Conservation (phyloP, 2,888 invertebrate species). For the Ethmia dodecea region DNA sequence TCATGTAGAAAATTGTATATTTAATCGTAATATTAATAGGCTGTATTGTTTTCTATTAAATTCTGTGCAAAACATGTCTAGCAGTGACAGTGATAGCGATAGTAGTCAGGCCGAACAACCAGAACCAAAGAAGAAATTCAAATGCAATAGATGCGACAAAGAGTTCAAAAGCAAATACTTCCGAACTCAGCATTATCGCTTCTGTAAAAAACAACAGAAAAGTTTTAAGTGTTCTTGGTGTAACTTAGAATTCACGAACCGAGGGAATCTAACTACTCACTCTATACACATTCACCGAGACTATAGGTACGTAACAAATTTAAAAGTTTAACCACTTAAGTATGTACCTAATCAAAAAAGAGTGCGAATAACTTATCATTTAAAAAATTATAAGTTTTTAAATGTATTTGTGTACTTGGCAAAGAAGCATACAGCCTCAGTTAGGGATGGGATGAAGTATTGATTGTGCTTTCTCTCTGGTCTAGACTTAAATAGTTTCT, state of each 20-base stretch:
- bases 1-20: no score
- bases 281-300: conserved; percentile 25
- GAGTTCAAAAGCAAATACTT: no score
- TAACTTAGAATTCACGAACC: conserved; percentile 26
- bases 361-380: not conserved
- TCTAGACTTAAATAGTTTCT: not conserved
- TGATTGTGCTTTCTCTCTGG: no score
- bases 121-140: no score
- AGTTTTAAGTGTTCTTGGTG: conserved; percentile 28
- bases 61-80: no score
- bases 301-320: conserved; percentile 16
- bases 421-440: not conserved
- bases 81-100: no score
- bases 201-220: no score
- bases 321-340: not conserved
- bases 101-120: no score
- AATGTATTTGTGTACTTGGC: not conserved
- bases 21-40: no score
- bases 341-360: not conserved
- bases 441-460: not conserved
- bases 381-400: not conserved
- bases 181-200: no score
- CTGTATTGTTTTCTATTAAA: no score
- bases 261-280: conserved; percentile 29
- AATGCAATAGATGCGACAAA: no score